phyloP scores from a whole-genome alignment of 2,888 invertebrate genomes.

The Argynnis bischoffii region DNA sequence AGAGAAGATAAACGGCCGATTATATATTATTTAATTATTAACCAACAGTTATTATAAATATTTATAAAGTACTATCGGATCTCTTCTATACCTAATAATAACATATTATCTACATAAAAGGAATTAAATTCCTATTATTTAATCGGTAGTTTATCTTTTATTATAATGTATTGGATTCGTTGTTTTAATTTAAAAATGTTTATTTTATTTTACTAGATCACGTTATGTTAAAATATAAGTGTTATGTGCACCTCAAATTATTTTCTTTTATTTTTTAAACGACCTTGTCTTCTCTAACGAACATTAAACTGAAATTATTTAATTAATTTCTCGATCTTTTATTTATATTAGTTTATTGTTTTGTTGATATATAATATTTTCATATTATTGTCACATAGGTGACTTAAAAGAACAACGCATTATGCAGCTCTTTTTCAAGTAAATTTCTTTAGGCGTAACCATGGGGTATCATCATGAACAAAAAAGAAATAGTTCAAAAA shows the following conservation, averaged over 20 bases:
- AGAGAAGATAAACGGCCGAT: constrained; percentile 31
- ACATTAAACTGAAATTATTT: background rate
- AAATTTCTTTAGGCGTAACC: no score
- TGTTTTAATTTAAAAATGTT: constrained; percentile 81
- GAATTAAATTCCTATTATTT: constrained; percentile 21
- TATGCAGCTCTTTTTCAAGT: no score
- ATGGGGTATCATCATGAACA: no score
- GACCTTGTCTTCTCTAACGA: background rate
- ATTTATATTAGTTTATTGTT: constrained; percentile 7
- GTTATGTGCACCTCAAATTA: constrained; percentile 69
- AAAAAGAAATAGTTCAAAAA: no score
- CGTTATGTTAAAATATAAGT: constrained; percentile 80
- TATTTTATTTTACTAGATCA: constrained; percentile 74
- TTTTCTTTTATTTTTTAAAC: constrained; percentile 29
- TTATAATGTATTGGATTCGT: constrained; percentile 67
- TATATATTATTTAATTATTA: background rate
- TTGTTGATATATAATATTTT: background rate
- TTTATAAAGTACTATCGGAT: constrained; percentile 19
- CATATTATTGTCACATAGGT: background rate
- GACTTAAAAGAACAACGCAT: no score
- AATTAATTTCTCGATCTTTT: background rate
- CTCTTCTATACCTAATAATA: constrained; percentile 17
- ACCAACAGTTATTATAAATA: constrained; percentile 4
- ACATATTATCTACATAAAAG: constrained; percentile 2
- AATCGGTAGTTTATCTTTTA: constrained; percentile 47